phyloP scores from a whole-genome alignment of 2,797 vertebrate species.

The Parauchenoglanis punctatus region DNA sequence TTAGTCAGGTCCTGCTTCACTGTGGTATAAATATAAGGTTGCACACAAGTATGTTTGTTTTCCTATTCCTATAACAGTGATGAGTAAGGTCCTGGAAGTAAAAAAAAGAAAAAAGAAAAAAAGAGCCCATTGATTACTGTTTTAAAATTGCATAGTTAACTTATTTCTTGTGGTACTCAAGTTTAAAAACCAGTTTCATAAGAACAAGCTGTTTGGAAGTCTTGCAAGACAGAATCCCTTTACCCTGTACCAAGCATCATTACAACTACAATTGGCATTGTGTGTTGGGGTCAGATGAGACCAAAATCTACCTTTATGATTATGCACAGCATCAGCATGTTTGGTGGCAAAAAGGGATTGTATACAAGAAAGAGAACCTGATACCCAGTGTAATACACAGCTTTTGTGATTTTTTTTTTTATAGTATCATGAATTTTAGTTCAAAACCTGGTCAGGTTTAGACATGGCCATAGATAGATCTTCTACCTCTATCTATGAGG shows the following conservation, averaged over 20 bases:
- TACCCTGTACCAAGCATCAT: background rate
- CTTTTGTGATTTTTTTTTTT: background rate
- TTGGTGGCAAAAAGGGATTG: background rate
- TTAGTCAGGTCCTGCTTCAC: background rate
- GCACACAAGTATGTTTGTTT: background rate
- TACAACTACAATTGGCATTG: background rate
- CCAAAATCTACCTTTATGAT: background rate
- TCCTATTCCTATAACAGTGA: background rate
- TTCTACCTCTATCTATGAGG: background rate
- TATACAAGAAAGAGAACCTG: background rate
- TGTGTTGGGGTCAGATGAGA: background rate
- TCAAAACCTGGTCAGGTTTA: background rate
- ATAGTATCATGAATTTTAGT: background rate
- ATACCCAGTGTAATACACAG: background rate
- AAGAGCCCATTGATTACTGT: background rate
- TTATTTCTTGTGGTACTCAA: background rate
- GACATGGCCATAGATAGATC: background rate
- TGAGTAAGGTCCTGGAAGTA: background rate
- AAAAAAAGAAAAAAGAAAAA: background rate
- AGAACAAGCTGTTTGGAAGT: background rate
- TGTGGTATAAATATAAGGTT: background rate
- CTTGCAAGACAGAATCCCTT: background rate
- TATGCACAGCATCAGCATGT: background rate
- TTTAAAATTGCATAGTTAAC: background rate
- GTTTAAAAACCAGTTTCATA: background rate